Conservation (phyloP, 2,113 vertebrate genomes). For the Apteryx mantelli region DNA sequence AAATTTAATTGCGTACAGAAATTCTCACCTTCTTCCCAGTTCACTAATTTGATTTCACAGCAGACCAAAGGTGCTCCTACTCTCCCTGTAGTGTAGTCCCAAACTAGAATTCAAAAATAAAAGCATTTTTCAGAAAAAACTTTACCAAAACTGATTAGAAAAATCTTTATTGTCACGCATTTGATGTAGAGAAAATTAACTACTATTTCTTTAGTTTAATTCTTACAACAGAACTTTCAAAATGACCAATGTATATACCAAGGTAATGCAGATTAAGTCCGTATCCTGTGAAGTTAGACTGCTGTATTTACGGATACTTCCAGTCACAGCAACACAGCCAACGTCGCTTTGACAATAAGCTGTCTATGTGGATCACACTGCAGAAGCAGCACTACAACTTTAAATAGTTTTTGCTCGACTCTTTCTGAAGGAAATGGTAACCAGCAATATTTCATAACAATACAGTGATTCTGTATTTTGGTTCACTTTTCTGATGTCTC, state of each 20-base stretch:
- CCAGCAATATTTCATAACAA: not conserved
- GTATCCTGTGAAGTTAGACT: not conserved
- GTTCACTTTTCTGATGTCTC: not conserved
- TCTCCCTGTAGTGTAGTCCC: constrained; percentile 95
- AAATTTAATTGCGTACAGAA: not conserved
- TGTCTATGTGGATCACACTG: rapidly evolving
- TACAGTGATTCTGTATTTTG: not conserved
- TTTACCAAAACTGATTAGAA: not conserved
- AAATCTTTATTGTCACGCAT: not conserved
- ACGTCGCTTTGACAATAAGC: not conserved
- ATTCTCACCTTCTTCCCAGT: constrained; percentile 94
- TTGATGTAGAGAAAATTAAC: not conserved
- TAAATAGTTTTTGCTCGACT: not conserved
- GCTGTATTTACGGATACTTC: not conserved
- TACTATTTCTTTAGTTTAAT: not conserved
- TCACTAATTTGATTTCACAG: constrained; percentile 91
- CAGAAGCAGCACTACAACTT: not conserved
- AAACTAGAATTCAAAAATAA: constrained; percentile 77
- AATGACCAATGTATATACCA: not conserved
- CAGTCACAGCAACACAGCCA: not conserved
- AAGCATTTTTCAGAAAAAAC: not conserved
- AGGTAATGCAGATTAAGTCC: not conserved
- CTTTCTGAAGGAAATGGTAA: not conserved
- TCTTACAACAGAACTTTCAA: not conserved
- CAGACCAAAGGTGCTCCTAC: constrained; percentile 94